Base-by-base conservation (phyloP, 1,140 invertebrate species). In the Steinernema khuongi region DNA sequence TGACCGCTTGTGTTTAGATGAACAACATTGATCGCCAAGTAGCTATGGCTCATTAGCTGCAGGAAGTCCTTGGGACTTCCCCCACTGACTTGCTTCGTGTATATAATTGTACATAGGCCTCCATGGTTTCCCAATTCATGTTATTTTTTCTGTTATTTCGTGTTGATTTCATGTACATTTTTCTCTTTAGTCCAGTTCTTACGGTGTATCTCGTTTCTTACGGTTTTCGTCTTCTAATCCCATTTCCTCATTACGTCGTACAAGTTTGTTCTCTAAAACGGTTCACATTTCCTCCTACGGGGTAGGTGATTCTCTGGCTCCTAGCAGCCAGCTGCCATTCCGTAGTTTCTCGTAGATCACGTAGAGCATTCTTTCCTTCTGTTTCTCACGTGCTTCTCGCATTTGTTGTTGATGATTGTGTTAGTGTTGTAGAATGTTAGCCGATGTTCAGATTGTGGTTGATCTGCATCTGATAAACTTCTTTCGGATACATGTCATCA, bases 111-210 rank as follows among this genome's bases (percentile, higher is more conserved):
- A 41, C 36, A 41, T 41, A 41, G 36, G 7, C n/a, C 7, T 41
- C 7, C 7, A 41, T 41, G n/a, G 36, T 7, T 7, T 60, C 50
- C 26, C 22, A 60, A n/a, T 60, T 60, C 36, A 11, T 41, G 7
- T 60, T 60, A 60, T 60, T 22, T 60, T 22, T 14, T 26, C 19
- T 60, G 50, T 60, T 60, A 60, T 60, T 60, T 41, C 50, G 14
- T 22, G 19, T 60, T 60, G 50, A 26, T 60, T 60, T 60, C 50
- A 60, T 60, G 50, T 60, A 60, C 22, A 60, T 60, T 60, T 60
- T 26, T 22, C 19, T 22, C 26, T 22, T 60, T 60, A 60, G 50
- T 60, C 50, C 7, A 60, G 26, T 4, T 60, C 50, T 26, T 60
- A 60, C 50, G 50, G 50, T 60, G 50, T 60, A 60, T 26, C 22